These are phyloP conservation scores for Apoderus coryli DNA, from an alignment of 2,888 invertebrate genomes.

Conservation along the genomic window DNA sequence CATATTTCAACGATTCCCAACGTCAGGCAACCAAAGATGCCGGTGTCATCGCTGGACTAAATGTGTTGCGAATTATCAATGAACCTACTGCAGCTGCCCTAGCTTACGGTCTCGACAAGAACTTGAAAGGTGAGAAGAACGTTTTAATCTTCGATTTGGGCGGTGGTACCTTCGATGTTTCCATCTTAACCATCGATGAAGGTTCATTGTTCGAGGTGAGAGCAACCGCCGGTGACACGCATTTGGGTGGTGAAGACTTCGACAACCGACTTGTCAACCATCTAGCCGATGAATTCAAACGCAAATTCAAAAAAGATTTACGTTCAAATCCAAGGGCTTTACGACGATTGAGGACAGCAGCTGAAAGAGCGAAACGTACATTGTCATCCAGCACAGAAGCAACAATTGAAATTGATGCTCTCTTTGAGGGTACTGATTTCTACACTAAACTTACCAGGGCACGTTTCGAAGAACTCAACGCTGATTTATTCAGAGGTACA, in stretches of 20 bases:
- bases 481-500: too few species aligned
- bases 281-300: slow-evolving; percentile 50
- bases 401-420: too few species aligned
- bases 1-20: slow-evolving; percentile 47
- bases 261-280: slow-evolving; percentile 42
- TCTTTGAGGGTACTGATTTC: too few species aligned
- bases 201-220: slow-evolving; percentile 74
- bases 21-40: slow-evolving; percentile 72
- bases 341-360: slow-evolving; percentile 59
- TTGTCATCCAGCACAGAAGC: too few species aligned
- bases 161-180: slow-evolving; percentile 64
- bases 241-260: slow-evolving; percentile 62
- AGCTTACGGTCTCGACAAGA: slow-evolving; percentile 22
- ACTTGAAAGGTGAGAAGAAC: slow-evolving; percentile 21
- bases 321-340: too few species aligned
- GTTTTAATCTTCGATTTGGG: slow-evolving; percentile 55
- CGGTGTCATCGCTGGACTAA: slow-evolving; percentile 45
- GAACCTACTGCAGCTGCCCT: slow-evolving; percentile 40
- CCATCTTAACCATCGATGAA: slow-evolving; percentile 70
- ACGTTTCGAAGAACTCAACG: too few species aligned
- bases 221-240: slow-evolving; percentile 74
- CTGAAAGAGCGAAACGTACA: slow-evolving; percentile 64
- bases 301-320: too few species aligned
- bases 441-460: too few species aligned
- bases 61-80: slow-evolving; percentile 69